Conservation (phyloP, 1,140 invertebrate genomes). For the Lepidurus couesii region DNA sequence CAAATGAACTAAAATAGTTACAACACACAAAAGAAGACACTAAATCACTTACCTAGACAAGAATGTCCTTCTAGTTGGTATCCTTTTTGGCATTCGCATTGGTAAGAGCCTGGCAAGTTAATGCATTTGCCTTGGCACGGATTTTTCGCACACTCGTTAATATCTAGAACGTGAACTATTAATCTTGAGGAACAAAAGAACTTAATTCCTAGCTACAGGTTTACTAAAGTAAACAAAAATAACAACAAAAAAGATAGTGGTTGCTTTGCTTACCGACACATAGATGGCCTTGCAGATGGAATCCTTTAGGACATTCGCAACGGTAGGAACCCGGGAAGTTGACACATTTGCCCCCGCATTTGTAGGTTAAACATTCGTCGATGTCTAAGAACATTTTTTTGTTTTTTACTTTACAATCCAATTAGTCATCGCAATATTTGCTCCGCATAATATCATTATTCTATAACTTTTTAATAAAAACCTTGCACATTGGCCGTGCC, state of each 20-base stretch:
- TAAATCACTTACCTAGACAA: conserved; percentile 25
- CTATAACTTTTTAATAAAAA: too few species aligned
- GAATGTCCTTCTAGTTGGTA: conserved; percentile 47
- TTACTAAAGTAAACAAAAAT: background rate
- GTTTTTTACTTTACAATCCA: background rate
- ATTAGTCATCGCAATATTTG: background rate
- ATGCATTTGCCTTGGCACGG: conserved; percentile 56
- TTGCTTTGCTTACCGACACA: conserved; percentile 22
- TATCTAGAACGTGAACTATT: conserved; percentile 5
- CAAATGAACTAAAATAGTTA: background rate
- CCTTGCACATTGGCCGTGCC: too few species aligned
- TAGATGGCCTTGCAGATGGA: conserved; percentile 26
- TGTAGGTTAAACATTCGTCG: conserved; percentile 33
- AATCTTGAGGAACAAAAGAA: background rate
- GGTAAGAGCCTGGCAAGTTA: conserved; percentile 91
- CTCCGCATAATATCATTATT: too few species aligned
- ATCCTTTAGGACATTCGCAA: conserved; percentile 29
- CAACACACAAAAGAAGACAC: background rate
- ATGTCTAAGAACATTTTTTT: conserved; percentile 19
- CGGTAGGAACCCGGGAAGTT: conserved; percentile 30
- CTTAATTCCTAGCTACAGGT: background rate
- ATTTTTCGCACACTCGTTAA: conserved; percentile 27
- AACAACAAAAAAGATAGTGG: background rate
- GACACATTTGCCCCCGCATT: conserved; percentile 31
- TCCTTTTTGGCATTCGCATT: conserved; percentile 77